Base-by-base conservation (phyloP, 2,113 vertebrate genomes). In the Myxocyprinus asiaticus region DNA sequence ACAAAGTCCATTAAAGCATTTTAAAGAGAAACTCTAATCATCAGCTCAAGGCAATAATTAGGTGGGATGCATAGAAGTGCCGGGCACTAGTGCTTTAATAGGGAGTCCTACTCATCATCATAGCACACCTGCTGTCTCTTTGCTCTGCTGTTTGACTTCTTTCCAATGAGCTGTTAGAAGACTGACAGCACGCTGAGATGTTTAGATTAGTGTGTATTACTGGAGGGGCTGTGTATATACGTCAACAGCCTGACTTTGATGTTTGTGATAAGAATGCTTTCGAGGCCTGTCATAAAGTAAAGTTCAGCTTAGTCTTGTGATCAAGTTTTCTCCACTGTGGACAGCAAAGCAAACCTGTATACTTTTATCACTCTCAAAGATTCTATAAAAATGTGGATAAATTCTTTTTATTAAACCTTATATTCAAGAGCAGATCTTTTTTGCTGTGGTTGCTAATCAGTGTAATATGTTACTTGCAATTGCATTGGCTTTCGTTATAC, bases 1-100 rank as follows among this genome's bases (percentile, higher is more conserved):
- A 59, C 45, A 17, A 67, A 75, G 58, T 7, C 64, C 63, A 67
- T 80, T 80, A 67, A 48, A 74, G 65, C 63, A 53, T 67, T 75
- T 47, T 63, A 65, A 64, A 70, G 51, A 59, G 10, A 80, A 9
- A 6, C 47, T 64, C 17, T 9, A 11, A 76, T 15, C 61, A 47
- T 53, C 3, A 47, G 71, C 56, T 74, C 71, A 50, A 47, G 58
- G 15, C 11, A 62, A 9, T 74, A 63, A 66, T 67, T 73, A 59
- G 5, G 12, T 44, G 42, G 22, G 33, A 15, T 65, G 42, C 7
- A 42, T 14, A 67, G 55, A 67, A 71, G 69, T 64, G 33, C 45
- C 3, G 51, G 44, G 2, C 14, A 9, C 59, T 67, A 61, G 12
- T 4, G 9, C 61, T 43, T 79, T 55, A 65, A 79, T 73, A 53